Percentiles rank a stretch among this genome's conserved stretches.
These are phyloP conservation scores for Dendronephthya gigantea DNA, from an alignment of 64 coral and sea anemone genomes.

Conservation along the genomic window DNA sequence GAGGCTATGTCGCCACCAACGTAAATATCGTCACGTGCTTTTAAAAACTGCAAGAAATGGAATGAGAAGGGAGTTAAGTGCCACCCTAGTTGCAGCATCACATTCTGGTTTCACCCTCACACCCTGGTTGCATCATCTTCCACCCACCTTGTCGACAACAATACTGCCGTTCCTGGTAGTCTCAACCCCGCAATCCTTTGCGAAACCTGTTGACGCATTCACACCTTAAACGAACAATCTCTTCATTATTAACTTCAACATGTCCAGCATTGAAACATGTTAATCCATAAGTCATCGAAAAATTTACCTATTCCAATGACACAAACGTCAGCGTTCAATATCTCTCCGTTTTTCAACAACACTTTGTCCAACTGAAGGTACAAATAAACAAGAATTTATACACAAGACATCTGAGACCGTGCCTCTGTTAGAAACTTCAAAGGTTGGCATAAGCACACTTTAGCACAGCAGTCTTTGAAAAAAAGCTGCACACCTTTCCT, in stretches of 20 bases:
- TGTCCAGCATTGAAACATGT: no score
- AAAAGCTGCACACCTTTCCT: slow-evolving; percentile 50
- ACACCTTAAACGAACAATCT: slow-evolving; percentile 42
- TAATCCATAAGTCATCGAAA: not conserved
- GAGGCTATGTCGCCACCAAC: slow-evolving; percentile 87
- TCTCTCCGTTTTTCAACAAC: slow-evolving; percentile 62
- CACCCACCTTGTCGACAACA: slow-evolving; percentile 64
- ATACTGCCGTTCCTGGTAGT: slow-evolving; percentile 56
- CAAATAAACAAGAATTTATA: not conserved
- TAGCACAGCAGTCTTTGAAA: no score
- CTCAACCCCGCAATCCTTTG: slow-evolving; percentile 47
- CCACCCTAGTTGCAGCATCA: no score
- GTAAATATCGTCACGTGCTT: slow-evolving; percentile 69
- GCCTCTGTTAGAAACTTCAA: no score
- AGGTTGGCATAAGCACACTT: no score
- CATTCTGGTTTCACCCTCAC: no score
- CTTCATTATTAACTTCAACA: not conserved
- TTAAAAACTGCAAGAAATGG: slow-evolving; percentile 48
- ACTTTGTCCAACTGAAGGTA: slow-evolving; percentile 51
- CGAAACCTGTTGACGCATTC: slow-evolving; percentile 57
- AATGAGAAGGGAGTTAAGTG: not conserved
- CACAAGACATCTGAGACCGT: no score
- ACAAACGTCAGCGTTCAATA: slow-evolving; percentile 71
- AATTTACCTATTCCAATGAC: slow-evolving; percentile 68
- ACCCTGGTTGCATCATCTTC: no score